Evolutionary conservation across 2,113 vertebrate genomes (phyloP).

Genomic region (Passer domesticus): DNA sequence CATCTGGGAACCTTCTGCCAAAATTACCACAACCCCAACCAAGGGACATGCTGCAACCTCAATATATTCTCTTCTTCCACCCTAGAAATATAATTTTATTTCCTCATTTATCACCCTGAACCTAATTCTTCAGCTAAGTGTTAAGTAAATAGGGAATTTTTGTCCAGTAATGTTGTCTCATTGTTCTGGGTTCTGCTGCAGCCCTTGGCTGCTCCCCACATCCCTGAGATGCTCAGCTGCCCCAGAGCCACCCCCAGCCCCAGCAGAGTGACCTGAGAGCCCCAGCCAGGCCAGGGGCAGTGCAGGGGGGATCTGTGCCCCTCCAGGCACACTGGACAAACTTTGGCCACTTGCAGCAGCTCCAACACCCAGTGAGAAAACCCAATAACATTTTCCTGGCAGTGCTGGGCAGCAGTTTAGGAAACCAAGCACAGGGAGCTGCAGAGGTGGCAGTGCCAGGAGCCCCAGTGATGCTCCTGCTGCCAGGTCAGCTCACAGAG

Average conservation of each 20-base stretch:
- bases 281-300: background rate
- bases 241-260: background rate
- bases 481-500: background rate
- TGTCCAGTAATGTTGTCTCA: background rate
- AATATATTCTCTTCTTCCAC: background rate
- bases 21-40: background rate
- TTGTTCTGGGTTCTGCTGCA: background rate
- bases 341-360: rapidly evolving
- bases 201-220: background rate
- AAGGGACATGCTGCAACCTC: background rate
- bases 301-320: rapidly evolving
- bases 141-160: background rate
- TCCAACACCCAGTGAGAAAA: background rate
- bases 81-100: background rate
- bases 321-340: background rate
- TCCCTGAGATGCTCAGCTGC: background rate
- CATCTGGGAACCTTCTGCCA: background rate
- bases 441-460: background rate
- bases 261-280: background rate
- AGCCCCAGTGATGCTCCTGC: rapidly evolving
- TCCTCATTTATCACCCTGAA: background rate
- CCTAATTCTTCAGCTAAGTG: background rate
- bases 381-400: conserved; percentile 5
- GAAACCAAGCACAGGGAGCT: background rate
- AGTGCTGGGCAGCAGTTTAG: background rate